Percentiles rank a stretch among this genome's conserved stretches.
phyloP scores from a whole-genome alignment of 2,113 vertebrate species.

The Mormoops blainvillei region DNA sequence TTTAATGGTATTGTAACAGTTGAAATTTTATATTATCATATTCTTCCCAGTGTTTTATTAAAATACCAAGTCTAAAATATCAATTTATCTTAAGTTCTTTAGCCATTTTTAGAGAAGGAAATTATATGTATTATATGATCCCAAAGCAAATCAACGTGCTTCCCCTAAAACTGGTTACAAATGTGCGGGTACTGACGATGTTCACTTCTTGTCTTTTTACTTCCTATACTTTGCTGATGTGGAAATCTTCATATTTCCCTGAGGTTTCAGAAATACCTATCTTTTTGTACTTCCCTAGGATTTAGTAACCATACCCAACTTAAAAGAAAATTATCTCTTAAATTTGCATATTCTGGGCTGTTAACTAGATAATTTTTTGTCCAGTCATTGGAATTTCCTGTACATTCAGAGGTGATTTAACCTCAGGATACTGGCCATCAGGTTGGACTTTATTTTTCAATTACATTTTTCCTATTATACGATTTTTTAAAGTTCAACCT shows the following conservation, averaged over 20 bases:
- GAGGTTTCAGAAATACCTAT: neutral
- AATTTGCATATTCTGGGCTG: neutral
- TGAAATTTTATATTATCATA: neutral
- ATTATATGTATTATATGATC: neutral
- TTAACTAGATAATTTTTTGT: neutral
- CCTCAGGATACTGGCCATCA: neutral
- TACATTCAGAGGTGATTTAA: neutral
- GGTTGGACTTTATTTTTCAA: neutral
- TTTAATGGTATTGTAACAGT: neutral
- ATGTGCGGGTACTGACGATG: neutral
- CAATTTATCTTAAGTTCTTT: slow-evolving; percentile 4
- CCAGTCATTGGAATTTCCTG: neutral
- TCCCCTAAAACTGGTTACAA: neutral
- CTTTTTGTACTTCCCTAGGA: neutral
- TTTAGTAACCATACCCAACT: neutral
- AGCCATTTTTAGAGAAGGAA: neutral
- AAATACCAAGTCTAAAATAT: neutral
- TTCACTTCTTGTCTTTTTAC: neutral
- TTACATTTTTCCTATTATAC: neutral
- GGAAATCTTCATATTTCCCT: neutral
- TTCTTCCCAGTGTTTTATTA: neutral
- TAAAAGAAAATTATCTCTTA: neutral
- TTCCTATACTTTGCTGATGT: neutral
- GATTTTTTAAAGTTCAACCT: neutral
- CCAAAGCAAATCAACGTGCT: neutral